These are phyloP conservation scores for Sarcophaga rosellei DNA, from an alignment of 2,888 invertebrate species.

Conservation along the genomic window DNA sequence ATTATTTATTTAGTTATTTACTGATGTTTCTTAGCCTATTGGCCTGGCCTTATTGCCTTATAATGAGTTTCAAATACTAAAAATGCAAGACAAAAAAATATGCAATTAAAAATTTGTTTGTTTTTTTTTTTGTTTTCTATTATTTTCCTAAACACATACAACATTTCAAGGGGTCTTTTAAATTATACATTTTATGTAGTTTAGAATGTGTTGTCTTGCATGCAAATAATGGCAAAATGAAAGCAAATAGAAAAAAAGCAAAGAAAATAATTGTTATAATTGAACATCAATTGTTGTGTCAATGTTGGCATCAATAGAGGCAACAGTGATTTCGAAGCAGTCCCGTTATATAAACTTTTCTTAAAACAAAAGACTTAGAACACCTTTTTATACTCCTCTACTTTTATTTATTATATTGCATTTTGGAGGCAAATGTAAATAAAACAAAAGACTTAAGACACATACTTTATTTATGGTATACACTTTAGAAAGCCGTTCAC, in stretches of 20 bases:
- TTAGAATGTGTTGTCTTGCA: constrained; percentile 12
- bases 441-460: constrained; percentile 33
- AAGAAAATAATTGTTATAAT: constrained; percentile 39
- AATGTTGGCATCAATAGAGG: constrained; percentile 16
- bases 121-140: neutral
- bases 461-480: neutral
- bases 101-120: constrained; percentile 27
- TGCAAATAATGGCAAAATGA: neutral
- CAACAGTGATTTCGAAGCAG: neutral
- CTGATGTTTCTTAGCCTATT: neutral
- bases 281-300: constrained; percentile 48
- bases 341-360: neutral
- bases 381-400: neutral
- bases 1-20: neutral
- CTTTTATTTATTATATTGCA: neutral
- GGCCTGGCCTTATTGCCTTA: constrained; percentile 29
- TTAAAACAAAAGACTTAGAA: neutral
- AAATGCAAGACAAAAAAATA: constrained; percentile 9
- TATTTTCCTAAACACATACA: constrained; percentile 27
- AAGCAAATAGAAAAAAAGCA: neutral
- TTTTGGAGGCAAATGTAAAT: neutral
- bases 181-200: neutral
- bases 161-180: constrained; percentile 5
- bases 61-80: constrained; percentile 36
- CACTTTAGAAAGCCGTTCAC: constrained; percentile 14